These are phyloP conservation scores for Phenacoccus solenopsis DNA, from an alignment of 1,140 invertebrate genomes.

Conservation along the genomic window DNA sequence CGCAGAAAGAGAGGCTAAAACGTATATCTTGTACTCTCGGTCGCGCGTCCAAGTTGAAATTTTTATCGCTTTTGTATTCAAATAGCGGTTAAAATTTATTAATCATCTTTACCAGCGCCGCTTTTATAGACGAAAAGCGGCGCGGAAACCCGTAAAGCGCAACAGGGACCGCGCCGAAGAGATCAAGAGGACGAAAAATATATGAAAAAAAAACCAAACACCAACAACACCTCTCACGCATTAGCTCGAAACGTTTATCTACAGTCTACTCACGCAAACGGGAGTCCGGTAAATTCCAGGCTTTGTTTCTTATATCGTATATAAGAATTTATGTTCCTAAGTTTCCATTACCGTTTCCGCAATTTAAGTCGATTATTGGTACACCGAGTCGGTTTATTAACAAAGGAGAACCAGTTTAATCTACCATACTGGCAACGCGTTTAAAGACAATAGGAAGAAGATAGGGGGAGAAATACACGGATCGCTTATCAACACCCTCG, in stretches of 20 bases:
- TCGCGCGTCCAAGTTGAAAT: background rate
- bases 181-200: no score
- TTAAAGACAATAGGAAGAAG: slow-evolving; percentile 10
- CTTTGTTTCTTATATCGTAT: slow-evolving; percentile 7
- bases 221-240: background rate
- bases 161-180: background rate
- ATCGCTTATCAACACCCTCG: slow-evolving; percentile 15
- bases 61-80: background rate
- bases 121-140: background rate
- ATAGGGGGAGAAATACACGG: slow-evolving; percentile 11
- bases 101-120: background rate
- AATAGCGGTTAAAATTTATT: background rate
- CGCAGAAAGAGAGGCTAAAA: background rate
- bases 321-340: slow-evolving; percentile 11
- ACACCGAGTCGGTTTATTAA: slow-evolving; percentile 11
- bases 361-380: slow-evolving; percentile 14
- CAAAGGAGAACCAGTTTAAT: slow-evolving; percentile 14
- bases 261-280: slow-evolving; percentile 9
- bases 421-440: background rate
- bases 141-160: background rate
- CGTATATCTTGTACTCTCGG: background rate
- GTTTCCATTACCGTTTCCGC: slow-evolving; percentile 16
- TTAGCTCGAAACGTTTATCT: background rate
- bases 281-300: slow-evolving; percentile 8
- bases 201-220: no score